Conservation (phyloP, 2,888 invertebrate species). For the Epiblema foenella region DNA sequence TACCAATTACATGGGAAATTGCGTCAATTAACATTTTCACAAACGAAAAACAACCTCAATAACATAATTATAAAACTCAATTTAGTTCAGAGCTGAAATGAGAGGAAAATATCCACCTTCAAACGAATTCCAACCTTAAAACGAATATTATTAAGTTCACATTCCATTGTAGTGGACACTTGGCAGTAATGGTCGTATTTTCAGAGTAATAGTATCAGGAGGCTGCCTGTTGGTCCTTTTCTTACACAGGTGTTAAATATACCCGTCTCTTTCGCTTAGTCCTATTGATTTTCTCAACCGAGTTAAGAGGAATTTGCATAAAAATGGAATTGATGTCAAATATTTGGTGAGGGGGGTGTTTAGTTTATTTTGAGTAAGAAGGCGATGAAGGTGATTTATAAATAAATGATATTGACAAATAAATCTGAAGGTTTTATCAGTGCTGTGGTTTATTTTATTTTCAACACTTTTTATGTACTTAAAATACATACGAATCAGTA, state of each 20-base stretch:
- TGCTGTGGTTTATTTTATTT: too few relatives aligned
- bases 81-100: not conserved
- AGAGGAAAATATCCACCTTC: not conserved
- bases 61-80: not conserved
- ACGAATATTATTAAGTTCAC: not conserved
- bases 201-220: constrained; percentile 56
- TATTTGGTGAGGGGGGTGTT: constrained; percentile 29
- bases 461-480: too few relatives aligned
- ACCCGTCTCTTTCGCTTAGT: constrained; percentile 53
- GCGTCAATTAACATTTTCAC: constrained; percentile 29
- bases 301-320: constrained; percentile 68
- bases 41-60: constrained; percentile 7
- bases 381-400: not conserved
- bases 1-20: constrained; percentile 62
- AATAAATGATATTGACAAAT: not conserved
- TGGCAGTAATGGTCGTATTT: constrained; percentile 53
- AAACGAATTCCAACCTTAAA: constrained; percentile 3
- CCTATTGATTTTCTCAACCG: constrained; percentile 72
- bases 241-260: constrained; percentile 35
- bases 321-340: constrained; percentile 49
- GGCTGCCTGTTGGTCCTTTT: constrained; percentile 53
- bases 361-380: constrained; percentile 2
- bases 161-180: constrained; percentile 39
- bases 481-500: too few relatives aligned
- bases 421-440: not conserved